Base-by-base conservation (phyloP, 1,140 invertebrate species). In the Chionoecetes opilio region DNA sequence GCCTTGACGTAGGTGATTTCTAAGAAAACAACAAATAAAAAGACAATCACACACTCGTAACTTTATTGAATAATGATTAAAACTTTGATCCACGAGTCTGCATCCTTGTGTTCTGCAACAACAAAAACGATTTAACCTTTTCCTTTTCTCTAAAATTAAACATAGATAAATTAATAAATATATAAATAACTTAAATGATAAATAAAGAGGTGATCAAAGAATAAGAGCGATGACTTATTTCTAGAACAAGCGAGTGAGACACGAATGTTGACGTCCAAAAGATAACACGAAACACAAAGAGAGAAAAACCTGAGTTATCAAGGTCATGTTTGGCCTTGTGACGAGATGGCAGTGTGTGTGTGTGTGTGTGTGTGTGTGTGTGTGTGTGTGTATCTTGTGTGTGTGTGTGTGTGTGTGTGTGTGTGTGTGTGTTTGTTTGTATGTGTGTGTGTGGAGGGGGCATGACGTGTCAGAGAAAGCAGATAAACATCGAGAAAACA, bases 291-390 rank as follows among this genome's bases (percentile, higher is more conserved):
- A 34, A 84, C n/a, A 84, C 82, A 84, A 26, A 84, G 82, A 84
- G 32, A 84, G n/a, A 84, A 34, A 84, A 84, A 84, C 82, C 82
- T 84, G 82, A 84, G 82, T 84, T 31, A 84, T 84, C n/a, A 84
- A 84, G 82, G 82, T 84, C 82, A 84, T 84, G 82, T 84, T 9
- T 84, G 82, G 82, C 82, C 82, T 84, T 84, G 29, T 84, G 82
- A 84, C 9, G 82, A 17, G n/a, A 29, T n/a, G 32, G 29, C 26
- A 21, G 6, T 29, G 82, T 82, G 26, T 29, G 6, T 32, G 21
- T 9, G 11, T 3, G 5, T 32, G 3, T 53, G 41, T 46, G 2
- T 8, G 32, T 89, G 35, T 3, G 1, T n/a, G 17, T 31, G 87
- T 89, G 35, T 38, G 37, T 21, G 35, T 26, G 21, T 3, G 9